Evolutionary conservation across 1,140 invertebrate species (phyloP).

Genomic region (Brachionus angularis): DNA sequence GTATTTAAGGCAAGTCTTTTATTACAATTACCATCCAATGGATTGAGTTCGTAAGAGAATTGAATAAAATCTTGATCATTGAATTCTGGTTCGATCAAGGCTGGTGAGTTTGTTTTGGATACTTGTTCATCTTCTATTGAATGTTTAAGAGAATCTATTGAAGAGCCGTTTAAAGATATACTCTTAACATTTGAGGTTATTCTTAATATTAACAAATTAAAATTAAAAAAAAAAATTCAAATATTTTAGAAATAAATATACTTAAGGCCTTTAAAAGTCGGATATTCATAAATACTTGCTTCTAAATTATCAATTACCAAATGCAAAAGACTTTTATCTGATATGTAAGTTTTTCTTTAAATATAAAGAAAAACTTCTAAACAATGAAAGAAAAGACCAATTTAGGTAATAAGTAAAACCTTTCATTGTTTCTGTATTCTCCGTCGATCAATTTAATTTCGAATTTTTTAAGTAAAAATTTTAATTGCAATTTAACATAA

Average conservation of each 20-base stretch:
- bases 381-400: no score
- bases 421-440: constrained; percentile 4
- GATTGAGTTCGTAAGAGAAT: constrained; percentile 15
- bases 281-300: constrained; percentile 1
- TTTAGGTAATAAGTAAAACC: no score
- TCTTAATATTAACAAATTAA: no score
- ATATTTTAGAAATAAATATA: no score
- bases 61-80: constrained; percentile 18
- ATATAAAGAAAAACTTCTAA: no score
- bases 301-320: constrained; percentile 24
- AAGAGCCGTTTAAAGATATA: constrained; percentile 13
- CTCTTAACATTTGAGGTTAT: constrained; percentile 36
- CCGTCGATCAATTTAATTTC: constrained; percentile 20
- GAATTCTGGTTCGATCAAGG: constrained; percentile 19
- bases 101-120: background rate
- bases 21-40: background rate
- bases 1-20: background rate
- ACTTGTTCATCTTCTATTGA: background rate
- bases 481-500: constrained; percentile 29
- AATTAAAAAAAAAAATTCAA: no score
- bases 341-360: background rate
- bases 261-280: constrained; percentile 10
- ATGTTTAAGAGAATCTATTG: constrained; percentile 1
- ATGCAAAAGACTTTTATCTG: background rate
- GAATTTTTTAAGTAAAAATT: constrained; percentile 35